Conservation (phyloP, 2,113 vertebrate species). For the Sminthopsis crassicaudata region DNA sequence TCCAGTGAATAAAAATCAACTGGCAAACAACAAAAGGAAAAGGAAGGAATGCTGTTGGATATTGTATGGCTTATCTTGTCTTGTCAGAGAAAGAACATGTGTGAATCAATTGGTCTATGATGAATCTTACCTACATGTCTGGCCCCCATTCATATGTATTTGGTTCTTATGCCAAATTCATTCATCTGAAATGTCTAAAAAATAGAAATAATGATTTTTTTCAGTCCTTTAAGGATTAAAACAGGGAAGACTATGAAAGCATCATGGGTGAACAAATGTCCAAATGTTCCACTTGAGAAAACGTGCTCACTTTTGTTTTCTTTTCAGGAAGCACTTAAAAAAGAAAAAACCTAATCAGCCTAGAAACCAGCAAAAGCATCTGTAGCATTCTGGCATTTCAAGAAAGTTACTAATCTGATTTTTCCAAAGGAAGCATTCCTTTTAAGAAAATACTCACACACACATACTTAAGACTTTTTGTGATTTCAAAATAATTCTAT, state of each 20-base stretch:
- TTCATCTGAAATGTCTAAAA: conserved; percentile 32
- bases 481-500: conserved; percentile 67
- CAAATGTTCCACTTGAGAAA: conserved; percentile 59
- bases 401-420: conserved; percentile 58
- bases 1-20: conserved; percentile 66
- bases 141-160: conserved; percentile 34
- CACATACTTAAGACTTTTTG: conserved; percentile 51
- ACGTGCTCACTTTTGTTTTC: conserved; percentile 54
- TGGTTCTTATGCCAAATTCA: not conserved
- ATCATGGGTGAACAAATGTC: conserved; percentile 42
- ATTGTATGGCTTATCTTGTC: conserved; percentile 48
- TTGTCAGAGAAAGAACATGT: conserved; percentile 55
- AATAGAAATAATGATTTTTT: not conserved
- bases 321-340: conserved; percentile 64
- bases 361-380: conserved; percentile 66
- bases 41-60: conserved; percentile 35
- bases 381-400: conserved; percentile 48
- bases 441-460: conserved; percentile 63
- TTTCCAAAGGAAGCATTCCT: conserved; percentile 74
- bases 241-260: conserved; percentile 9
- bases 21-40: conserved; percentile 50
- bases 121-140: conserved; percentile 51
- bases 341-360: conserved; percentile 60
- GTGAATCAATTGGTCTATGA: conserved; percentile 42
- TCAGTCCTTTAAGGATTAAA: conserved; percentile 33